Evolutionary conservation across 2,113 vertebrate species (phyloP).

Genomic region (Zapornia atra): DNA sequence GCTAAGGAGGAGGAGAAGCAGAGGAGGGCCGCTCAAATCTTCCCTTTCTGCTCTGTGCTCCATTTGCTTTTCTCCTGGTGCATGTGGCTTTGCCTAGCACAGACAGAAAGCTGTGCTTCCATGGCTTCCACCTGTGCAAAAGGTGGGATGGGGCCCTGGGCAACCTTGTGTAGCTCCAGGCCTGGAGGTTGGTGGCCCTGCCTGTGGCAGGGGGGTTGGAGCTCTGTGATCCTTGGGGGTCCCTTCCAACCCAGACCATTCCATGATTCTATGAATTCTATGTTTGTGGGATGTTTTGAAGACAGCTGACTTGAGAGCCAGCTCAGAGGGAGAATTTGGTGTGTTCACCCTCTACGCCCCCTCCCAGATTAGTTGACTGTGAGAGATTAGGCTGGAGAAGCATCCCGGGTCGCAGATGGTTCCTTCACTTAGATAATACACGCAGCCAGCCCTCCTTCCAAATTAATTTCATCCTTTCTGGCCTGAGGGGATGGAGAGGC

Average conservation of each 20-base stretch:
- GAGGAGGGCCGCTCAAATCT: not conserved
- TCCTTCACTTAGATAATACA: not conserved
- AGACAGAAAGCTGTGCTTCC: not conserved
- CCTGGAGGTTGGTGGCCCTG: too few relatives aligned
- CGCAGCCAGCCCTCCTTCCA: not conserved
- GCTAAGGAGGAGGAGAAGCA: not conserved
- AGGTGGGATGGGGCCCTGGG: not conserved
- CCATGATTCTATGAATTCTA: too few relatives aligned
- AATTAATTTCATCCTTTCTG: not conserved
- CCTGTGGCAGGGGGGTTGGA: too few relatives aligned
- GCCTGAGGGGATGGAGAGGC: not conserved
- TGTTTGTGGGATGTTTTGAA: not conserved
- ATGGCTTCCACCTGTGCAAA: not conserved
- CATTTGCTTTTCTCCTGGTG: not conserved
- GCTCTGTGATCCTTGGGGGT: too few relatives aligned
- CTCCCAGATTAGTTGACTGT: not conserved
- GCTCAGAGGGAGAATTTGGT: not conserved
- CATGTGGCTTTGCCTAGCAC: not conserved
- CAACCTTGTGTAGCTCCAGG: too few relatives aligned
- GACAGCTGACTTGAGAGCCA: not conserved
- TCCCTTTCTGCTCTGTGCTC: not conserved
- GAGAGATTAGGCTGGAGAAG: not conserved
- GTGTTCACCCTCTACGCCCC: too few relatives aligned
- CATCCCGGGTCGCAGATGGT: not conserved
- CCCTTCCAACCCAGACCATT: too few relatives aligned